phyloP scores from a whole-genome alignment of 2,888 invertebrate species.

The Leptinotarsa haldemani region DNA sequence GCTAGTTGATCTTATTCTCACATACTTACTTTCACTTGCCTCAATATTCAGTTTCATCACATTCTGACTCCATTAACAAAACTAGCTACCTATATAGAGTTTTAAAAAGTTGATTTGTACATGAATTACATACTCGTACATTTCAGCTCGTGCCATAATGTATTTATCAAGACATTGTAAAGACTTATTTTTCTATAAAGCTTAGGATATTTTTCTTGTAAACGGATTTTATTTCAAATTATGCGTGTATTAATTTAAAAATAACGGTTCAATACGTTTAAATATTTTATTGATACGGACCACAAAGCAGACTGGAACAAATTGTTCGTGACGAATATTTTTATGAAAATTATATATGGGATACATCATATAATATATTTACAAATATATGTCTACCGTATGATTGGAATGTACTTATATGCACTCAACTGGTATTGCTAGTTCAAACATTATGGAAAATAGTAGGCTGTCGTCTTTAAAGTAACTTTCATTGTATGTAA shows the following conservation, averaged over 20 bases:
- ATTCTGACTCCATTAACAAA: not conserved
- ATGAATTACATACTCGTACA: not conserved
- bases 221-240: not conserved
- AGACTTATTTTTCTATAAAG: conserved; percentile 8
- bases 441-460: too few species aligned
- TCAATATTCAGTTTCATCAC: not conserved
- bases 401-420: not conserved
- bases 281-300: conserved; percentile 1
- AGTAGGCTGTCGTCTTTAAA: too few species aligned
- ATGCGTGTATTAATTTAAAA: not conserved
- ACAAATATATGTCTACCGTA: not conserved
- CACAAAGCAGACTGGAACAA: not conserved
- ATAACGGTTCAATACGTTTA: not conserved
- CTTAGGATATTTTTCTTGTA: too few species aligned
- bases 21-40: too few species aligned
- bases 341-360: conserved; percentile 1
- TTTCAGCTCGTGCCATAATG: not conserved
- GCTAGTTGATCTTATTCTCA: too few species aligned
- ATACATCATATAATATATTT: not conserved
- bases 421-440: not conserved
- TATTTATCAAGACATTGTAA: not conserved
- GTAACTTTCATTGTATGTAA: too few species aligned
- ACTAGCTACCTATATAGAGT: not conserved
- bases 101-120: too few species aligned
- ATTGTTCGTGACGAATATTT: not conserved